Evolutionary conservation across 2,888 invertebrate species (phyloP).

Genomic region (Leucozona laternaria): DNA sequence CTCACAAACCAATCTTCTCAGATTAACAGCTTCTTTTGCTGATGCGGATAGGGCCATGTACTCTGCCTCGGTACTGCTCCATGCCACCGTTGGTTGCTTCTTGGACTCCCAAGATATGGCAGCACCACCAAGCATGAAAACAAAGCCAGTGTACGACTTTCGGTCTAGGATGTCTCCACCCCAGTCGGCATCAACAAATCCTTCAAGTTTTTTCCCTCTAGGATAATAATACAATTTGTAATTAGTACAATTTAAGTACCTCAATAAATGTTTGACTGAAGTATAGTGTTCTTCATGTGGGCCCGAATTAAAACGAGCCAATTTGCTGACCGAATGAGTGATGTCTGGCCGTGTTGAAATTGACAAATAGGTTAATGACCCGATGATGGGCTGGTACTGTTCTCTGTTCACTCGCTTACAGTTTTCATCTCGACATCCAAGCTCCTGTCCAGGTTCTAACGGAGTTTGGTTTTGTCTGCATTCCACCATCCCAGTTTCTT

Average conservation of each 20-base stretch:
- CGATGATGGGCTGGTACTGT: conserved; percentile 62
- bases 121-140: conserved; percentile 48
- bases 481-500: conserved; percentile 5
- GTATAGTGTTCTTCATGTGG: conserved; percentile 50
- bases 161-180: conserved; percentile 56
- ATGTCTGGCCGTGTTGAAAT: no score
- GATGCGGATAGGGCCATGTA: conserved; percentile 33
- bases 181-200: conserved; percentile 74
- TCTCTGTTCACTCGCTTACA: conserved; percentile 10
- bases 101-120: conserved; percentile 60
- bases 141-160: conserved; percentile 65
- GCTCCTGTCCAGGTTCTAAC: conserved; percentile 15
- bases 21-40: conserved; percentile 51
- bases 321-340: conserved; percentile 29
- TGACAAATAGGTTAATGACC: no score
- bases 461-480: conserved; percentile 20
- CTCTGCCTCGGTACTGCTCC: background rate
- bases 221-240: conserved; percentile 27
- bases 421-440: conserved; percentile 23
- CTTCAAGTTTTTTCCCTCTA: conserved; percentile 28
- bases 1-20: conserved; percentile 33
- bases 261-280: conserved; percentile 65
- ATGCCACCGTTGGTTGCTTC: conserved; percentile 19
- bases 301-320: background rate
- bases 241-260: conserved; percentile 60